Evolutionary conservation across 2,113 vertebrate species (phyloP), one percentile per base, ranked within the genome.

Genomic region (Pandion haliaetus): DNA sequence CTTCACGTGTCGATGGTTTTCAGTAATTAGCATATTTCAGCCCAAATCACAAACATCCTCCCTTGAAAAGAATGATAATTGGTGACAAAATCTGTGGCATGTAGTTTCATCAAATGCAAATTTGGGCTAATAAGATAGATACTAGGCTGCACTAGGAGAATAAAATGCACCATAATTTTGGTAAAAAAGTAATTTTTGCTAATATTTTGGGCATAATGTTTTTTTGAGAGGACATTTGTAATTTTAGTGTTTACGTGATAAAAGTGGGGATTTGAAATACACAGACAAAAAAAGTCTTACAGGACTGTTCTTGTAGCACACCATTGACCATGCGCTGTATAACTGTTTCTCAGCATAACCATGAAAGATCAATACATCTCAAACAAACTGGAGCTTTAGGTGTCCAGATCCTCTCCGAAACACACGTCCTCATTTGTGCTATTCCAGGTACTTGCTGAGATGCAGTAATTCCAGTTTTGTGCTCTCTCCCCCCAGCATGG

Each of bases 91-190:
- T 92, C 84, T 14, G 2, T 85, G 91, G 86, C 94, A 94, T n/a
- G 34, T 84, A 82, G 89, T 79, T 97, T 86, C 62, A 95, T 97
- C 93, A 95, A 94, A 96, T 93, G 94, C 94, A 97, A 93, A 95
- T 95, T 79, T 70, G 52, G 62, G 58, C 69, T 89, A 89, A 66
- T 85, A 95, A 87, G 76, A 81, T 21, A 94, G 77, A 90, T 19
- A 59, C 62, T 24, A 72, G 74, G 70, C 73, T 89, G 32, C 57
- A 69, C 20, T 17, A 72, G 52, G 61, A 89, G 57, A 95, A 91
- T 69, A 69, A 92, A 86, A 76, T 40, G 62, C 61, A 82, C 23
- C 19, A 10, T 59, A 58, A 65, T 82, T 58, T 86, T 61, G 36
- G 58, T 82, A 29, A 76, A 81, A 77, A 87, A 85, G 62, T 70